These are phyloP conservation scores for Protonemura montana DNA, from an alignment of 2,888 invertebrate species.

Conservation along the genomic window DNA sequence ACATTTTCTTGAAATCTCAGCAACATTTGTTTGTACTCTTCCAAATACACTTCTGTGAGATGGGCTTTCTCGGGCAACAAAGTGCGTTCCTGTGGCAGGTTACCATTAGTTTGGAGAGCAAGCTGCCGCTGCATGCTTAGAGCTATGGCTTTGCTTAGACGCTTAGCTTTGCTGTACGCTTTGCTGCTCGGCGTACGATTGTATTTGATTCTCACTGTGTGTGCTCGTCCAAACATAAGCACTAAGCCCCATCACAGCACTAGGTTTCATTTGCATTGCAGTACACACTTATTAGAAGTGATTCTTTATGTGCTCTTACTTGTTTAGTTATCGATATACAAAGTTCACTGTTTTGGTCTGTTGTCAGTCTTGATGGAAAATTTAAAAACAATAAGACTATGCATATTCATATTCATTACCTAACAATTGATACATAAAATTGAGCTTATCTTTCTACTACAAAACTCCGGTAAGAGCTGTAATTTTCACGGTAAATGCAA, in stretches of 20 bases:
- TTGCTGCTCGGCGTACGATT: neutral
- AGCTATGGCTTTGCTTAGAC: neutral
- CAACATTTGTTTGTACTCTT: neutral
- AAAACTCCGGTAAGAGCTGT: slow-evolving; percentile 39
- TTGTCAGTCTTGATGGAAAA: slow-evolving; percentile 40
- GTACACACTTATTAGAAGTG: slow-evolving; percentile 47
- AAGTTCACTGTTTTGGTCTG: slow-evolving; percentile 44
- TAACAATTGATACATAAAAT: slow-evolving; percentile 29
- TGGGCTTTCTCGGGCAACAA: neutral
- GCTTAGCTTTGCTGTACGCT: neutral
- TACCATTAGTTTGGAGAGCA: neutral
- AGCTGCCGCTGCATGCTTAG: neutral
- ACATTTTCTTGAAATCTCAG: slow-evolving; percentile 2
- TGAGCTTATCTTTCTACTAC: slow-evolving; percentile 27
- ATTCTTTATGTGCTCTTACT: slow-evolving; percentile 46
- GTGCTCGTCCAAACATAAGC: neutral
- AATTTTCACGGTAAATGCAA: slow-evolving; percentile 38
- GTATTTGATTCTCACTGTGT: neutral
- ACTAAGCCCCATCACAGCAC: neutral
- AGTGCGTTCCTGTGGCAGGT: neutral
- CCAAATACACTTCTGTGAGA: neutral
- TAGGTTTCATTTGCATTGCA: neutral
- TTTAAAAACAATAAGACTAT: slow-evolving; percentile 30
- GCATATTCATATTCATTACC: no score
- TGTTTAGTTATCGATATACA: slow-evolving; percentile 43